Percentiles rank a stretch among this genome's conserved stretches.
Conservation (phyloP, 2,113 vertebrate genomes). For the Chascanopsetta lugubris region DNA sequence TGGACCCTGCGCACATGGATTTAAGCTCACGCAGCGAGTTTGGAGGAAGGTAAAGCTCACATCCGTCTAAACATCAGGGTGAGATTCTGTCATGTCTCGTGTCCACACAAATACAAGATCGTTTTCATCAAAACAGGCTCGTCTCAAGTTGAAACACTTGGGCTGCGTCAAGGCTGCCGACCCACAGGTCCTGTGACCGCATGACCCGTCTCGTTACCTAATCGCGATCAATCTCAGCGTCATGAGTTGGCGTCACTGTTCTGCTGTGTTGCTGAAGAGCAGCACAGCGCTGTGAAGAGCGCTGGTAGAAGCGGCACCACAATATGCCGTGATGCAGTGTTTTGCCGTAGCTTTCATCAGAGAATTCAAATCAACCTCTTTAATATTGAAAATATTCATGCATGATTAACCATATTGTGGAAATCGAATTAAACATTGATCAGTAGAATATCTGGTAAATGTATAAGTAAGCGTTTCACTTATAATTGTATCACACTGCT, state of each 20-base stretch:
- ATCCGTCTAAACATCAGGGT: not conserved
- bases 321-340: too few species aligned
- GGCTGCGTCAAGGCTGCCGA: too few species aligned
- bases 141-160: not conserved
- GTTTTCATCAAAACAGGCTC: too few species aligned
- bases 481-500: not conserved
- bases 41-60: not conserved
- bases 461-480: not conserved
- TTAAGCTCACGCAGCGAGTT: not conserved
- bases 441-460: not conserved
- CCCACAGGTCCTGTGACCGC: too few species aligned
- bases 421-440: not conserved
- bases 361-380: not conserved
- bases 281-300: too few species aligned
- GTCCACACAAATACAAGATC: too few species aligned
- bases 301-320: too few species aligned
- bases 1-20: not conserved
- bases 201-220: too few species aligned
- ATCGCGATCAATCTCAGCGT: too few species aligned
- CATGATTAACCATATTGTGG: not conserved
- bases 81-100: not conserved
- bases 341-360: too few species aligned
- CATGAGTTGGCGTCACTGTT: too few species aligned
- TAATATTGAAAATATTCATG: not conserved
- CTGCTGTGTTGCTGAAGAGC: too few species aligned